These are phyloP conservation scores for Numenius phaeopus DNA, from an alignment of 2,797 vertebrate genomes.

Conservation along the genomic window DNA sequence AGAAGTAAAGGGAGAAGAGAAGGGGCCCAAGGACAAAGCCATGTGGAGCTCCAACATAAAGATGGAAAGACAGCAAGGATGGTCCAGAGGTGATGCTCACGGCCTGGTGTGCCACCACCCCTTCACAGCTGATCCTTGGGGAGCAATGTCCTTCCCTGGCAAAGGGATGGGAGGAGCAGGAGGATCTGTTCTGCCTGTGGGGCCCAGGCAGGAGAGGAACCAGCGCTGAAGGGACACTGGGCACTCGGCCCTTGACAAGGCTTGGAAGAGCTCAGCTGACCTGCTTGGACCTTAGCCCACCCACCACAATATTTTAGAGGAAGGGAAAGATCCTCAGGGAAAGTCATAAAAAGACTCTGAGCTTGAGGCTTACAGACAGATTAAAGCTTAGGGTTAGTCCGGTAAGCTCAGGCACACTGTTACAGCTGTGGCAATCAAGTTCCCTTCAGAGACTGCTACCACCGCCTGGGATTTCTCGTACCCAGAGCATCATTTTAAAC, in stretches of 20 bases:
- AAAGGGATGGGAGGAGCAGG: not conserved
- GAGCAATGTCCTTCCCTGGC: not conserved
- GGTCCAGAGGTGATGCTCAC: not conserved
- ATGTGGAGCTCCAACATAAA: not conserved
- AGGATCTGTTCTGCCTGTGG: not conserved
- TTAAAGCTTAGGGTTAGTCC: not conserved
- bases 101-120: not conserved
- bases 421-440: not conserved
- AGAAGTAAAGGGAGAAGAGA: not conserved
- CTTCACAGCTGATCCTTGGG: fast-evolving
- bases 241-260: not conserved
- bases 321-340: not conserved
- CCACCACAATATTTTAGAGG: not conserved
- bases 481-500: not conserved
- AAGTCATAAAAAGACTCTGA: not conserved
- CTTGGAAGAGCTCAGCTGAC: not conserved
- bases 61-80: not conserved
- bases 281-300: not conserved
- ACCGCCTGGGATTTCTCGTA: fast-evolving
- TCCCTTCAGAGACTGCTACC: not conserved
- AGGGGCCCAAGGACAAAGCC: not conserved
- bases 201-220: not conserved
- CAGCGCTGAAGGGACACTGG: not conserved
- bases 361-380: not conserved
- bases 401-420: not conserved